These are phyloP conservation scores for Heliconius aoede DNA, from an alignment of 2,888 invertebrate species.

Conservation along the genomic window DNA sequence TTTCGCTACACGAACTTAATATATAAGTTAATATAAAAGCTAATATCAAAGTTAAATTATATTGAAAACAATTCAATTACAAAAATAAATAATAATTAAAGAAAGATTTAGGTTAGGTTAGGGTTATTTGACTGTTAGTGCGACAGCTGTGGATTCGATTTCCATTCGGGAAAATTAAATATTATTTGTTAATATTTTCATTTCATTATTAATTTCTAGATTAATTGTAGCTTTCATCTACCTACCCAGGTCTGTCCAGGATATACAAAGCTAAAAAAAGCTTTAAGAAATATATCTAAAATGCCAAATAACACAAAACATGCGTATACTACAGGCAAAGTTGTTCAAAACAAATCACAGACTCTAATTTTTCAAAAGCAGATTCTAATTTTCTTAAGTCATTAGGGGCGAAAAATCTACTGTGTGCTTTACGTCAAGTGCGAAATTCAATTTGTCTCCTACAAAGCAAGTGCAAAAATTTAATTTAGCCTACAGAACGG, in stretches of 20 bases:
- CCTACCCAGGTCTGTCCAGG: no score
- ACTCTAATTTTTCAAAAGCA: conserved; percentile 6
- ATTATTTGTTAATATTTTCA: no score
- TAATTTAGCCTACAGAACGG: conserved; percentile 47
- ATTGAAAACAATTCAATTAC: no score
- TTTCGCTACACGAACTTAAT: background rate
- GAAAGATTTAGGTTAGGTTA: no score
- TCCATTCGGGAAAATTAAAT: no score
- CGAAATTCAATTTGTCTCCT: conserved; percentile 49
- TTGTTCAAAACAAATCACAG: background rate
- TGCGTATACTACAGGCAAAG: background rate
- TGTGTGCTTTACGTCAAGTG: conserved; percentile 45
- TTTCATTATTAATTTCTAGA: no score
- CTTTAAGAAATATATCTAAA: background rate
- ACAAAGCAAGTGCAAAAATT: conserved; percentile 45
- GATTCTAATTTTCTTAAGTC: conserved; percentile 27
- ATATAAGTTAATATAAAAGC: no score
- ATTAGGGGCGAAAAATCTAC: conserved; percentile 30
- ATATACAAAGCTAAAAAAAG: background rate
- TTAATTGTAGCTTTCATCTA: no score
- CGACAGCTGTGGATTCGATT: no score
- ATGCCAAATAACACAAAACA: background rate
- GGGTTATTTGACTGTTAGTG: no score
- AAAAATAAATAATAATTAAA: no score
- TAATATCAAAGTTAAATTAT: no score